A percentile compares a stretch with the other conserved stretches of the same genome.
phyloP scores from a whole-genome alignment of 2,888 invertebrate genomes.

The Ethmia dodecea region DNA sequence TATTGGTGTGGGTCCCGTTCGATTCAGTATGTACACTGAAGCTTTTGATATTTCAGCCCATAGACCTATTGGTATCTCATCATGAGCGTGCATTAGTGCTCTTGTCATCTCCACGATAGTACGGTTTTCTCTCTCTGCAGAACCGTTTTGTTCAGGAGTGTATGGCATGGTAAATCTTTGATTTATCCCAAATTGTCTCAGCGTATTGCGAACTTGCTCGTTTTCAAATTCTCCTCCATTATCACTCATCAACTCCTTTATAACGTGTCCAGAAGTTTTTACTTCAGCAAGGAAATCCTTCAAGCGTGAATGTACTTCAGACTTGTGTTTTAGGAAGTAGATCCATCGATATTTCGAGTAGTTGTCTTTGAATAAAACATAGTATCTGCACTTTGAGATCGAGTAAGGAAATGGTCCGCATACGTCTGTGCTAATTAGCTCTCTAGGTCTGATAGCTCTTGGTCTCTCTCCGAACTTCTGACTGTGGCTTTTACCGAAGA shows the following conservation, averaged over 20 bases:
- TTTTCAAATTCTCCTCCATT: too few species aligned
- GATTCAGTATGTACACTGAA: constrained; percentile 6
- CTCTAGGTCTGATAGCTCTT: background rate
- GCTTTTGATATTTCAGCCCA: constrained; percentile 2
- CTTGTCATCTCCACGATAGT: constrained; percentile 4
- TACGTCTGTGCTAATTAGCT: constrained; percentile 10
- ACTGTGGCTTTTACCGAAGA: constrained; percentile 13
- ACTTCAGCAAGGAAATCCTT: background rate
- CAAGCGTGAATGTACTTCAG: background rate
- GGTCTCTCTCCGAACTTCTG: constrained; percentile 10
- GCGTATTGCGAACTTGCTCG: background rate
- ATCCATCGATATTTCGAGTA: constrained; percentile 3
- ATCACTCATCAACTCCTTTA: constrained; percentile 5
- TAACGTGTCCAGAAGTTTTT: background rate
- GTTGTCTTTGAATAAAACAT: constrained; percentile 8
- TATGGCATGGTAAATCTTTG: constrained; percentile 6
- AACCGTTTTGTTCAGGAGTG: constrained; percentile 2
- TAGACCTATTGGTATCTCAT: constrained; percentile 2
- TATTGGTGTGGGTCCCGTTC: constrained; percentile 3
- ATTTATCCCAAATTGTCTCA: background rate
- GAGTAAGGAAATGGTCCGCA: constrained; percentile 12
- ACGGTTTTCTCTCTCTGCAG: constrained; percentile 2
- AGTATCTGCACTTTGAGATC: background rate
- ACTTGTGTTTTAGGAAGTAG: constrained; percentile 3
- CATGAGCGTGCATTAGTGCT: constrained; percentile 5